These are phyloP conservation scores for Lacanobia wlatinum DNA, from an alignment of 2,888 invertebrate genomes.

Conservation along the genomic window DNA sequence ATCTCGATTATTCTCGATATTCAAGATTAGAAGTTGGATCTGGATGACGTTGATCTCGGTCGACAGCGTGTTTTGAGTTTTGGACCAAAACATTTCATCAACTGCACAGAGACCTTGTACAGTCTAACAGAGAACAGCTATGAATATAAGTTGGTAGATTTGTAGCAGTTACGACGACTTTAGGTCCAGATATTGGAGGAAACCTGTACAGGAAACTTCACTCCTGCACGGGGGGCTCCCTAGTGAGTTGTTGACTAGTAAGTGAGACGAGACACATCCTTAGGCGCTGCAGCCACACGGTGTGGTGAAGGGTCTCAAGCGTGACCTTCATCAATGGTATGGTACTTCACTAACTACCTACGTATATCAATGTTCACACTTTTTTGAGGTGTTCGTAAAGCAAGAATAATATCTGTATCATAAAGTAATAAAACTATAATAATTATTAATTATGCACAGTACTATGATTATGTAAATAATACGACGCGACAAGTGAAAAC, in stretches of 20 bases:
- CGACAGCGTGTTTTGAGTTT: neutral
- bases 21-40: neutral
- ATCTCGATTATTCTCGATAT: neutral
- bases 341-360: neutral
- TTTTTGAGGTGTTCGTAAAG: neutral
- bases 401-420: conserved; percentile 1
- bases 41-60: neutral
- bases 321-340: conserved; percentile 11
- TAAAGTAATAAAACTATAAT: conserved; percentile 16
- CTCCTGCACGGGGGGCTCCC: neutral
- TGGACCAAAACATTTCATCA: neutral
- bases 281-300: neutral
- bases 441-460: conserved; percentile 23
- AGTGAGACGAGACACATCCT: neutral
- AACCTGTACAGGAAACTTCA: neutral
- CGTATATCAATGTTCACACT: neutral
- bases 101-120: neutral
- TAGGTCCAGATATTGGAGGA: neutral
- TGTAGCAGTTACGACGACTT: neutral
- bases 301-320: conserved; percentile 6
- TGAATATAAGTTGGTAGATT: neutral
- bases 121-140: neutral
- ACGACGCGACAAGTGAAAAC: conserved; percentile 20
- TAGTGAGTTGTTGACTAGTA: neutral
- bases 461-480: conserved; percentile 28